phyloP scores from a whole-genome alignment of 2,888 invertebrate species.

The Apotomis capreana region DNA sequence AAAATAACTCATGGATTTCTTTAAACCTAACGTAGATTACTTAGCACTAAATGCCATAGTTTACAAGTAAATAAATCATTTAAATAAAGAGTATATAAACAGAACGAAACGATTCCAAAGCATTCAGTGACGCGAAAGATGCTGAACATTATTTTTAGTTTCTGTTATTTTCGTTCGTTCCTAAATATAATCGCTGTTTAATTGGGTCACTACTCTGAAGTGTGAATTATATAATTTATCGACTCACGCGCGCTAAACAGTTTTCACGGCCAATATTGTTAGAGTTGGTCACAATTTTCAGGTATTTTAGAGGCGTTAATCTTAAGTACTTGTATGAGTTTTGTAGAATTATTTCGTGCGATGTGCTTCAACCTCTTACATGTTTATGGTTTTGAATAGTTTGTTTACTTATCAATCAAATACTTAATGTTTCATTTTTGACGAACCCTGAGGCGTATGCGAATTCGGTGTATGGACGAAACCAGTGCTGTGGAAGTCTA shows the following conservation, averaged over 20 bases:
- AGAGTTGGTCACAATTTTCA: conserved; percentile 28
- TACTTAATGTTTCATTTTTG: too few species aligned
- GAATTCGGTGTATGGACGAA: too few species aligned
- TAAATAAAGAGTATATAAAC: too few species aligned
- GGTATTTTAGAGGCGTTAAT: conserved; percentile 9
- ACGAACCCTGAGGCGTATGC: too few species aligned
- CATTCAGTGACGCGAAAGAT: not conserved
- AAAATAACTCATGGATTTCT: not conserved
- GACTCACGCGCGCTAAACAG: conserved; percentile 15
- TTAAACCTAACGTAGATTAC: not conserved
- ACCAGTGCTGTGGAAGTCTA: too few species aligned
- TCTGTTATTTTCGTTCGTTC: conserved; percentile 20
- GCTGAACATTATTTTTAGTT: conserved; percentile 24
- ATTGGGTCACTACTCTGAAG: conserved; percentile 30
- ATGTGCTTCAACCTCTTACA: not conserved
- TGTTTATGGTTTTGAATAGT: too few species aligned
- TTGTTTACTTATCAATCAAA: too few species aligned
- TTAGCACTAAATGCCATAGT: not conserved
- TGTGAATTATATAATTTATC: conserved; percentile 34
- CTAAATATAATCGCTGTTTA: conserved; percentile 27
- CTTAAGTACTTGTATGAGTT: not conserved
- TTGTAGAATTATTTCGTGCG: not conserved
- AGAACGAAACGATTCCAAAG: not conserved
- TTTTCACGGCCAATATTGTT: conserved; percentile 33
- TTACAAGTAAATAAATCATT: not conserved